Evolutionary conservation across 2,797 vertebrate genomes (phyloP), one percentile per base, ranked within the genome.

Genomic region (Australoheros facetus): DNA sequence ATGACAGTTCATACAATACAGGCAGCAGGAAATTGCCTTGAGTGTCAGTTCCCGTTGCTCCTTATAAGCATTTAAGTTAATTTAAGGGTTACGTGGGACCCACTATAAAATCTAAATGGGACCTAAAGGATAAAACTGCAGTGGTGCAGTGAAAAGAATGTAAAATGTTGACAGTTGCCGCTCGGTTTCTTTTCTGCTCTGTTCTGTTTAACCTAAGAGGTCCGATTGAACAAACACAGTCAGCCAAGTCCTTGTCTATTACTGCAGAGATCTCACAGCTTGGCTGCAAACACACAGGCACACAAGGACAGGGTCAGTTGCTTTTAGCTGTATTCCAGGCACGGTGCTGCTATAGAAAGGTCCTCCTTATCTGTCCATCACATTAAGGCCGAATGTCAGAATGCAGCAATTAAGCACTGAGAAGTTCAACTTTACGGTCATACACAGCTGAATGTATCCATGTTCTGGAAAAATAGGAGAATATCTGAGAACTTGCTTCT

Each of bases 281-380:
- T 21, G 13, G 51, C 19, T 45, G 9, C 39, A 70, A 34, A 64
- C 26, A 48, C 12, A 71, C 54, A 58, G 19, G 19, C 45, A 69
- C 45, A 51, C 48, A 69, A n/a, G 42, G 34, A 26, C 3, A 28
- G 23, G 34, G 16, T 19, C 6, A 30, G 32, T 34, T 58, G 2
- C 62, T 74, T 30, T 75, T 7, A 21, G 48, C 39, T 77, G 28
- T 76, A 89, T 85, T 90, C 84, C 1, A 9, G 30, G 83, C 86
- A 87, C n/a, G 4, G 69, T 58, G 58, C 58, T 17, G 9, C 74
- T 34, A 58, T 48, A 71, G 54, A 74, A 13, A 30, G 8, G 26
- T 34, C 59, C 69, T 58, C 75, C 74, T 87, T 56, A 71, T 88
- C 77, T 70, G 78, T 71, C 58, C 26, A 72, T 64, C 23, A 5